Conservation (phyloP, 2,888 invertebrate species). For the Aproaerema taeniolella region DNA sequence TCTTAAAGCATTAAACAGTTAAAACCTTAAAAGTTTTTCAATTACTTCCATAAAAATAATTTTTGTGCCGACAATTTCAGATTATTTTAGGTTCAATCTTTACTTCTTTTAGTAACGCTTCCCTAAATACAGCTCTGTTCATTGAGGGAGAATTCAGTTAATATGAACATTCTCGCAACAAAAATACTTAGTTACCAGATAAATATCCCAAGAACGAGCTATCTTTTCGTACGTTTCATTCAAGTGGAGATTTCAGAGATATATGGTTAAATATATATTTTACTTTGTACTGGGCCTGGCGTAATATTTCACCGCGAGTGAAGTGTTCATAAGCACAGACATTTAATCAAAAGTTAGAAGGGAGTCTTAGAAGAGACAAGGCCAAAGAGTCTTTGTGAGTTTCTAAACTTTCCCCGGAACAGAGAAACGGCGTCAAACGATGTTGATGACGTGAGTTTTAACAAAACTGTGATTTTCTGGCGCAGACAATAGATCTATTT, state of each 20-base stretch:
- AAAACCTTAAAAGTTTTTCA: too few species aligned
- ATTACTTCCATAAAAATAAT: too few species aligned
- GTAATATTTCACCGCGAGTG: background rate
- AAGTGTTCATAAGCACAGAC: conserved; percentile 9
- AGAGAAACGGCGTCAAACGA: background rate
- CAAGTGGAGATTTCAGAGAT: background rate
- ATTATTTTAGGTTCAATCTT: too few species aligned
- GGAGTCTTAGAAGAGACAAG: conserved; percentile 6
- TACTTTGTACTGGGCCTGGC: background rate
- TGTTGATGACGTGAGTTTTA: too few species aligned
- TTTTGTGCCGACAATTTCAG: too few species aligned
- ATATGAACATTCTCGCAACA: conserved; percentile 49
- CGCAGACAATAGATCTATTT: too few species aligned
- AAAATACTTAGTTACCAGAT: conserved; percentile 51
- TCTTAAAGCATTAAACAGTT: too few species aligned
- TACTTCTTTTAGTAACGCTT: too few species aligned
- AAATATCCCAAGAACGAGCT: conserved; percentile 50
- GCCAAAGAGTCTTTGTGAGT: conserved; percentile 7
- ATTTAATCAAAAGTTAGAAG: conserved; percentile 8
- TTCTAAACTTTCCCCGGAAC: background rate
- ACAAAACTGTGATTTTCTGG: too few species aligned
- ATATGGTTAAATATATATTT: background rate
- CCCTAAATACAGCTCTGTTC: background rate
- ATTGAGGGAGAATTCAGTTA: conserved; percentile 50
- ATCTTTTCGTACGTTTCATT: background rate